These are phyloP conservation scores for Harpegnathos saltator DNA, from an alignment of 1,140 invertebrate genomes.

Conservation along the genomic window DNA sequence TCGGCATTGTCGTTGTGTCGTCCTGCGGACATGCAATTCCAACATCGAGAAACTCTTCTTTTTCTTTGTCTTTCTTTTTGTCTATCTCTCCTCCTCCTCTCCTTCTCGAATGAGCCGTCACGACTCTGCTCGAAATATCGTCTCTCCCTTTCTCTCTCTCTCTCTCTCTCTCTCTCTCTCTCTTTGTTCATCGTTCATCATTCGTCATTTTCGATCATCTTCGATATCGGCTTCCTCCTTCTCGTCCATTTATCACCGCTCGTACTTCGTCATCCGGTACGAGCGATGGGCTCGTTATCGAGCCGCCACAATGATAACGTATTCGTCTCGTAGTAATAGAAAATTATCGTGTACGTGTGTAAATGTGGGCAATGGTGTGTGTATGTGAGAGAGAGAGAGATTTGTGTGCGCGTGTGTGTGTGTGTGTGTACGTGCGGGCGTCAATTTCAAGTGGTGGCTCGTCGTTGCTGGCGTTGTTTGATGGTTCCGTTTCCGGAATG, in stretches of 20 bases:
- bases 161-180: background rate
- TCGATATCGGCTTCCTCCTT: too few relatives aligned
- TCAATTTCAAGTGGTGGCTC: slow-evolving; percentile 15
- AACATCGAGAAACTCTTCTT: too few relatives aligned
- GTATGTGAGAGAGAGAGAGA: too few relatives aligned
- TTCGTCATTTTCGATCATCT: background rate
- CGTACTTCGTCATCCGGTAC: slow-evolving; percentile 9
- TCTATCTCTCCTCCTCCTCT: background rate
- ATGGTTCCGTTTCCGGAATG: slow-evolving; percentile 52
- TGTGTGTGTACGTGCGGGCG: slow-evolving; percentile 9
- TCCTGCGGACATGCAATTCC: background rate
- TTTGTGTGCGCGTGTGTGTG: background rate
- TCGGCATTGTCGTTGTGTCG: background rate
- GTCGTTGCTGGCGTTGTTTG: slow-evolving; percentile 40
- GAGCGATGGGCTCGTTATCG: slow-evolving; percentile 29
- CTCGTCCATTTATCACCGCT: background rate
- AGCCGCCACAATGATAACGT: slow-evolving; percentile 21
- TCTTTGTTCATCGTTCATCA: slow-evolving; percentile 6
- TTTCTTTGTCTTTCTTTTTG: too few relatives aligned
- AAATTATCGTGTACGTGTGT: slow-evolving; percentile 35
- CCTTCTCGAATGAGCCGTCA: background rate
- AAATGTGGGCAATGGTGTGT: background rate
- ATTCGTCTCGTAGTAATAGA: slow-evolving; percentile 24
- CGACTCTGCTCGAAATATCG: background rate
- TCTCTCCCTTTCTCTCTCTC: background rate